Conservation (phyloP, 2,888 invertebrate genomes). For the Itoplectis maculator region DNA sequence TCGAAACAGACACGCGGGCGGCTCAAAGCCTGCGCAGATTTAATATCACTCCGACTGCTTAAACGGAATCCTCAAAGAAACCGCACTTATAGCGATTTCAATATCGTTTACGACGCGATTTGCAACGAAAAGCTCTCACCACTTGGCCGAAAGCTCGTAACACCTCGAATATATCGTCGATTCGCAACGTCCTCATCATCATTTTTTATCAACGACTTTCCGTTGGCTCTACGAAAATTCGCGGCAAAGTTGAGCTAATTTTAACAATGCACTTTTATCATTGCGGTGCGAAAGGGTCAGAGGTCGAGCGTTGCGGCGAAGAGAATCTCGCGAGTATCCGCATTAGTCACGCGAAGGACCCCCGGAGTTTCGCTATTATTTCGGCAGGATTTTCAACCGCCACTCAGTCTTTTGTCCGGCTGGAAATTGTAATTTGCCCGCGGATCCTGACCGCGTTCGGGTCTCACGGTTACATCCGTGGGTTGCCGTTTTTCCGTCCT, state of each 20-base stretch:
- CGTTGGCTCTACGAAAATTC: background rate
- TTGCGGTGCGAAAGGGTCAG: background rate
- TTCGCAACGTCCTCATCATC: too few relatives aligned
- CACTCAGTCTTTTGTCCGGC: background rate
- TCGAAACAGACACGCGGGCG: background rate
- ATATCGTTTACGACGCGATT: background rate
- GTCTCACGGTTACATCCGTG: background rate
- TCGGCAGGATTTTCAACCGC: background rate
- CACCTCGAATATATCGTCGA: too few relatives aligned
- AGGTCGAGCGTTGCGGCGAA: background rate
- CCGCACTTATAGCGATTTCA: conserved; percentile 22
- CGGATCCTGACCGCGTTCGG: background rate
- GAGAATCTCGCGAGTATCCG: background rate
- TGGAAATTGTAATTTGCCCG: conserved; percentile 18
- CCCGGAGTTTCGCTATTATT: conserved; percentile 31
- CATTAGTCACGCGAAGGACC: background rate
- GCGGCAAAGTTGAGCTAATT: background rate
- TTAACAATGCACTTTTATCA: conserved; percentile 3
- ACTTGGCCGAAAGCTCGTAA: background rate
- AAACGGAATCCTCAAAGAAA: conserved; percentile 29
- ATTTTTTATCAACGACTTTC: background rate
- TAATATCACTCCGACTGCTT: conserved; percentile 33
- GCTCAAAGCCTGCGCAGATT: conserved; percentile 20
- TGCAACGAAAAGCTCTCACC: background rate
- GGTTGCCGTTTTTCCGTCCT: background rate